Percentiles rank a stretch among this genome's conserved stretches.
Conservation (phyloP, 1,140 invertebrate species). For the Trichonephila clavipes region DNA sequence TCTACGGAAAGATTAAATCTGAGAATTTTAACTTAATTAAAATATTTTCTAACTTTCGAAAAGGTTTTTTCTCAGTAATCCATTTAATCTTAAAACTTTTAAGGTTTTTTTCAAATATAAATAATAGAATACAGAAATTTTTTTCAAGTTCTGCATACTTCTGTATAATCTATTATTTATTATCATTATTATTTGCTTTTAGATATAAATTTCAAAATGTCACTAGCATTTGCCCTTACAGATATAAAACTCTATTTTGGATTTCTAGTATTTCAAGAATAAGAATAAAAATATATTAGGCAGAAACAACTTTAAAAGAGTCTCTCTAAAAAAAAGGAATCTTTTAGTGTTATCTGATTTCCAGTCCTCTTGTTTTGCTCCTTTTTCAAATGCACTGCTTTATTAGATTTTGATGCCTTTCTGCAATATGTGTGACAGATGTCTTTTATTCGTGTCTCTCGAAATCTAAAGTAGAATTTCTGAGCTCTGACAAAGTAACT, state of each 20-base stretch:
- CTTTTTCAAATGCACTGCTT: neutral
- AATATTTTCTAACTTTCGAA: no score
- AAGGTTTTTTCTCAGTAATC: no score
- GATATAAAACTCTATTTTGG: neutral
- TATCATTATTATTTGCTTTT: no score
- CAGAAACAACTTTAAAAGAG: neutral
- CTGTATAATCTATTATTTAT: no score
- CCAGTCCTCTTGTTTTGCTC: neutral
- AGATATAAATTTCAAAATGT: no score
- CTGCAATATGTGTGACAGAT: neutral
- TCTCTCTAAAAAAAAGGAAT: neutral
- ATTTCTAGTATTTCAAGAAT: neutral
- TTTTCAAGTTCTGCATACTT: no score
- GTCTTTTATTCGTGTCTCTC: neutral
- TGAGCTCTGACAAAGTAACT: neutral
- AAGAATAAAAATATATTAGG: neutral
- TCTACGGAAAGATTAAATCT: no score
- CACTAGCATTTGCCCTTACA: no score
- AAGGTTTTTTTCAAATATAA: no score
- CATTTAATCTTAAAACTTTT: no score
- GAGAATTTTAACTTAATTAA: no score
- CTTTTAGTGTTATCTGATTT: neutral
- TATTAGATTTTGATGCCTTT: neutral
- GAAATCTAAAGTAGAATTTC: neutral
- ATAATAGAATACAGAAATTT: no score